phyloP scores from a whole-genome alignment of 2,797 vertebrate species.

The Naso thynnoides region DNA sequence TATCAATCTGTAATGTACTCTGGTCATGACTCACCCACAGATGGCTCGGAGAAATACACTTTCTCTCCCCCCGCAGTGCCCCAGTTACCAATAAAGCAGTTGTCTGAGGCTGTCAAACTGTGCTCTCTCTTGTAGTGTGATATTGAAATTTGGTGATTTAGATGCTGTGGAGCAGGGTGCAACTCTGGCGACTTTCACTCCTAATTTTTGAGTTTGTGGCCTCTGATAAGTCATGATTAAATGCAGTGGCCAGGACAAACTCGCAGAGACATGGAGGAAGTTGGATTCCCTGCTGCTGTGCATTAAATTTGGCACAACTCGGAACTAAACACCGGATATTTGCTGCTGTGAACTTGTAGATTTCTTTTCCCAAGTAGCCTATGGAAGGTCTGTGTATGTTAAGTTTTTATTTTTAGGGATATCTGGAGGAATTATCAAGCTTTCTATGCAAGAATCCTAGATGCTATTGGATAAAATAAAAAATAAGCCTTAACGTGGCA shows the following conservation, averaged over 20 bases:
- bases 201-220: constrained; percentile 56
- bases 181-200: constrained; percentile 57
- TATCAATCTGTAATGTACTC: constrained; percentile 77
- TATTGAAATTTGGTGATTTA: constrained; percentile 75
- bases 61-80: constrained; percentile 63
- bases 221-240: constrained; percentile 50
- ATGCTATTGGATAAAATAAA: constrained; percentile 6
- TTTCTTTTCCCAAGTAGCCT: neutral
- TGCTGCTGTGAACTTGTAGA: neutral
- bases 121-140: constrained; percentile 59
- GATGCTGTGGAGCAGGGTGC: constrained; percentile 51
- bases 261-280: constrained; percentile 26
- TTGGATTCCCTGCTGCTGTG: constrained; percentile 15
- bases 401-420: neutral
- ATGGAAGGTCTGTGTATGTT: neutral
- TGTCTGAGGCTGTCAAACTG: constrained; percentile 67
- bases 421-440: neutral
- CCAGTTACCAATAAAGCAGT: constrained; percentile 79
- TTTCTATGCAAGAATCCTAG: neutral
- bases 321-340: neutral
- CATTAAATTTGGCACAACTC: constrained; percentile 15
- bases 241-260: constrained; percentile 31
- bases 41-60: constrained; percentile 68
- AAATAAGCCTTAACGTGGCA: neutral
- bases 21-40: constrained; percentile 82